Evolutionary conservation across 2,888 invertebrate species (phyloP).

Genomic region (Eutolmus rufibarbis): DNA sequence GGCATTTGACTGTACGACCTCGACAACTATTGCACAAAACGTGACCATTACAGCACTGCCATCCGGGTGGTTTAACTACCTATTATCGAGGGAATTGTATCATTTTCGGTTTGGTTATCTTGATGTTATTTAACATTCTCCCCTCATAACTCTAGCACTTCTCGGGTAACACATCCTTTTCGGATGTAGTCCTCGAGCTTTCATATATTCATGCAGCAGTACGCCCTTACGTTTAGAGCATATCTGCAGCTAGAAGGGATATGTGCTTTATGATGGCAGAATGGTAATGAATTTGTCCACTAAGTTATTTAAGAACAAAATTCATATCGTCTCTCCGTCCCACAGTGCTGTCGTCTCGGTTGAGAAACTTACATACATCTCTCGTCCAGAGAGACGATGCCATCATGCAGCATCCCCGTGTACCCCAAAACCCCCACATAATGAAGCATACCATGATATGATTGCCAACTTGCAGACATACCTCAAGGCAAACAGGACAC

Average conservation of each 20-base stretch:
- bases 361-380: slow-evolving; percentile 5
- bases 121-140: slow-evolving; percentile 39
- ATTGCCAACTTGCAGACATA: slow-evolving; percentile 53
- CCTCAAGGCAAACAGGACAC: slow-evolving; percentile 65
- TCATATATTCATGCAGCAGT: slow-evolving; percentile 8
- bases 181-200: background rate
- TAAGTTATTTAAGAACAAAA: slow-evolving; percentile 45
- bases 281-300: slow-evolving; percentile 47
- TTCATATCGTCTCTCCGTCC: slow-evolving; percentile 3
- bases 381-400: background rate
- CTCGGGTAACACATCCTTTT: slow-evolving; percentile 24
- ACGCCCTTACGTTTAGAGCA: background rate
- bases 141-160: slow-evolving; percentile 33
- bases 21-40: slow-evolving; percentile 64
- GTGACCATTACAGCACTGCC: slow-evolving; percentile 65
- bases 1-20: slow-evolving; percentile 62
- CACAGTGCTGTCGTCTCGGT: slow-evolving; percentile 12
- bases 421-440: background rate
- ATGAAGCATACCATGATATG: slow-evolving; percentile 51
- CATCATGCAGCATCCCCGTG: slow-evolving; percentile 1
- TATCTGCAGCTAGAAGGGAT: background rate
- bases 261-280: slow-evolving; percentile 29
- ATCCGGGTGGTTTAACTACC: slow-evolving; percentile 63
- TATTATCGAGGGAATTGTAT: slow-evolving; percentile 50
- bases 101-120: slow-evolving; percentile 43